Evolutionary conservation across 2,888 invertebrate genomes (phyloP).

Genomic region (Parnassius apollo): DNA sequence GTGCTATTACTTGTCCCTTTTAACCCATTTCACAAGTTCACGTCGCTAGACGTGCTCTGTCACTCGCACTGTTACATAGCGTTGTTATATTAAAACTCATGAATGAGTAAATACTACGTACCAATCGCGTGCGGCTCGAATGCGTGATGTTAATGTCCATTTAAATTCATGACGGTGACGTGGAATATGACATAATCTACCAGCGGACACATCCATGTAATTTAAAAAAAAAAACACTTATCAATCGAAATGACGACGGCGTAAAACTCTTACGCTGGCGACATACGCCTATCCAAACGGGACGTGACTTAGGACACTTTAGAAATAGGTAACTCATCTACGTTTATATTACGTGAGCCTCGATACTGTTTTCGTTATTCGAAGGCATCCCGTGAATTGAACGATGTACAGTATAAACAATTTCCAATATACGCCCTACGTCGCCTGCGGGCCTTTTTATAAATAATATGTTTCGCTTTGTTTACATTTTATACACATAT

Average conservation of each 20-base stretch:
- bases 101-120: constrained; percentile 29
- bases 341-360: constrained; percentile 22
- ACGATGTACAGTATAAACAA: constrained; percentile 25
- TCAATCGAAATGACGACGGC: constrained; percentile 41
- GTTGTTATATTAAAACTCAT: constrained; percentile 29
- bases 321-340: constrained; percentile 21
- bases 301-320: constrained; percentile 28
- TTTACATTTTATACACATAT: too few relatives aligned
- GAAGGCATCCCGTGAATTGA: constrained; percentile 20
- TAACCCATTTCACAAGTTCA: constrained; percentile 10
- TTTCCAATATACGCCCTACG: constrained; percentile 19
- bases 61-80: constrained; percentile 4
- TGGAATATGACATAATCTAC: constrained; percentile 38
- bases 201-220: constrained; percentile 31
- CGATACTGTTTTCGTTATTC: constrained; percentile 22
- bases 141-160: constrained; percentile 36
- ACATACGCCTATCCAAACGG: constrained; percentile 19
- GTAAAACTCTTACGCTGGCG: constrained; percentile 30
- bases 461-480: background rate
- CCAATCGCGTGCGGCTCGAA: constrained; percentile 35
- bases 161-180: constrained; percentile 37
- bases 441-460: constrained; percentile 16
- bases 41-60: constrained; percentile 14
- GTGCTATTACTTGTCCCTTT: constrained; percentile 3
- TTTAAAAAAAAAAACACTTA: constrained; percentile 36